Percentiles rank a stretch among this genome's conserved stretches.
Conservation (phyloP, 1,140 invertebrate species). For the Pseudomyrmex concolor region DNA sequence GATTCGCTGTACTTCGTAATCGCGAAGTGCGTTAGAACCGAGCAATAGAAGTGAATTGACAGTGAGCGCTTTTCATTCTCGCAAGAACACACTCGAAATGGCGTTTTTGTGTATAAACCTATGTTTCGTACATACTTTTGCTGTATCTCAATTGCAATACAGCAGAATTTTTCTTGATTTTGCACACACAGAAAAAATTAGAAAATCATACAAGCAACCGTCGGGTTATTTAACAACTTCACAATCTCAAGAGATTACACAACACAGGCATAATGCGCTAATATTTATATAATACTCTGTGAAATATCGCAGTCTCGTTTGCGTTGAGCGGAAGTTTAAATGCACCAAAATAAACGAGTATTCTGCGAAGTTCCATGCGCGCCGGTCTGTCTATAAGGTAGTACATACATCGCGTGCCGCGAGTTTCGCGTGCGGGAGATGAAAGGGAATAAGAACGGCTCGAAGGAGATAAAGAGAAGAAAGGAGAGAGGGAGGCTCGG, state of each 20-base stretch:
- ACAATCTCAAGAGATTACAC: neutral
- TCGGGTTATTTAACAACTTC: no score
- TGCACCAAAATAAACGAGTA: conserved; percentile 30
- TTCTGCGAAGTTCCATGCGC: conserved; percentile 42
- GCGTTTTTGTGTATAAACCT: neutral
- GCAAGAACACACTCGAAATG: conserved; percentile 15
- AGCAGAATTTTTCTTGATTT: no score
- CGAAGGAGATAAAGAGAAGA: conserved; percentile 3
- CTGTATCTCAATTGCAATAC: neutral
- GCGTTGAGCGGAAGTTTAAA: conserved; percentile 26
- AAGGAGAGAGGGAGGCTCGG: conserved; percentile 31
- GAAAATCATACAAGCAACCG: no score
- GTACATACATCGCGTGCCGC: conserved; percentile 49
- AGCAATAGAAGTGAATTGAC: conserved; percentile 48
- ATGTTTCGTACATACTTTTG: neutral
- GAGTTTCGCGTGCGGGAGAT: conserved; percentile 30
- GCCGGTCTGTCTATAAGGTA: conserved; percentile 18
- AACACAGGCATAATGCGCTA: neutral
- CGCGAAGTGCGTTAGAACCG: conserved; percentile 58
- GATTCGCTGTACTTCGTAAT: conserved; percentile 45
- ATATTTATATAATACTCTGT: neutral
- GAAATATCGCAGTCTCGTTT: conserved; percentile 7
- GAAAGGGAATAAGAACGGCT: conserved; percentile 24
- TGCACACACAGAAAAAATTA: no score
- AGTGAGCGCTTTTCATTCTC: conserved; percentile 41